Percentiles rank a stretch among this genome's conserved stretches.
Conservation (phyloP, 2,888 invertebrate genomes). For the Drosophila melanosoma region DNA sequence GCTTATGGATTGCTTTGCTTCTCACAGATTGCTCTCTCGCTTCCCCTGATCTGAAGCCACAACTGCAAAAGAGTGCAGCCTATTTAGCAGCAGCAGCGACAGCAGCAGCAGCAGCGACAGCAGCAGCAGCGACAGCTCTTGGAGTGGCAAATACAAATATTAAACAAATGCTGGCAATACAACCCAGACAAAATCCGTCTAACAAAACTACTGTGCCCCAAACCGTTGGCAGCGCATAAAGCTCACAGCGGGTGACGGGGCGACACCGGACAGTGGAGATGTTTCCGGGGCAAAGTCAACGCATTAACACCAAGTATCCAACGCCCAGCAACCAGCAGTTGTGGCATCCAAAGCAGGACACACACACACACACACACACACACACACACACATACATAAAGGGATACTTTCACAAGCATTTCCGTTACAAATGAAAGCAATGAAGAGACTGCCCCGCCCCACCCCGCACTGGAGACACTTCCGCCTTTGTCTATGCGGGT, state of each 20-base stretch:
- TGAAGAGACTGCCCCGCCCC: slow-evolving; percentile 42
- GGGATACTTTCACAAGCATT: slow-evolving; percentile 79
- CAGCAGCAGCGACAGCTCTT: slow-evolving; percentile 27
- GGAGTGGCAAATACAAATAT: slow-evolving; percentile 40
- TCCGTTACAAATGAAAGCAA: slow-evolving; percentile 80
- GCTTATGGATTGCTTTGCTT: background rate
- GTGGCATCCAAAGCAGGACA: slow-evolving; percentile 27
- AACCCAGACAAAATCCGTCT: no score
- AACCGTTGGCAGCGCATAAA: slow-evolving; percentile 54
- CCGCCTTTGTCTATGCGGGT: slow-evolving; percentile 70
- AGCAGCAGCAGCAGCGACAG: slow-evolving; percentile 1
- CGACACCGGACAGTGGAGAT: slow-evolving; percentile 63
- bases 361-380: slow-evolving; percentile 26
- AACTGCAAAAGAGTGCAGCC: slow-evolving; percentile 51
- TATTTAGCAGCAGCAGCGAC: slow-evolving; percentile 27
- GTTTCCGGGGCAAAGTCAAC: slow-evolving; percentile 72
- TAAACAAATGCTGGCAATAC: slow-evolving; percentile 24
- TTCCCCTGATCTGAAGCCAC: slow-evolving; percentile 3
- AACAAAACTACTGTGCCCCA: slow-evolving; percentile 6
- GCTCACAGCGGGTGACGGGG: slow-evolving; percentile 60
- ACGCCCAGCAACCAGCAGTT: background rate
- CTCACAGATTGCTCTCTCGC: background rate
- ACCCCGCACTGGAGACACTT: slow-evolving; percentile 61
- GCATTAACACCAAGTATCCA: slow-evolving; percentile 66
- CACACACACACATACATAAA: slow-evolving; percentile 29